Conservation (phyloP, 2,888 invertebrate genomes). For the Lithophane ornitopus region DNA sequence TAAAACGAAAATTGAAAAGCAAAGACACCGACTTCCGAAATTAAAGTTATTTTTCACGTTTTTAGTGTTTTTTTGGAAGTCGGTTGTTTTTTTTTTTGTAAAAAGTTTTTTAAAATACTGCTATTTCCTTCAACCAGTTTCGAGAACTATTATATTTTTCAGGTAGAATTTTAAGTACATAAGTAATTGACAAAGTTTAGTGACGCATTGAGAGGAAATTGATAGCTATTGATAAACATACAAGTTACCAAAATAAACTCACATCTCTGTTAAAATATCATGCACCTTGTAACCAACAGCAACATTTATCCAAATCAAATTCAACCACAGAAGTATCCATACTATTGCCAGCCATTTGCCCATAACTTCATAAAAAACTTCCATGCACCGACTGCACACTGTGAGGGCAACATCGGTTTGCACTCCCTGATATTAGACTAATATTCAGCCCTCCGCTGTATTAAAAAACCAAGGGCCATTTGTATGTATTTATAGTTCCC, state of each 20-base stretch:
- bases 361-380: slow-evolving; percentile 81
- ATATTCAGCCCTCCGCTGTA: slow-evolving; percentile 89
- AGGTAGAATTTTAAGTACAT: neutral
- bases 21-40: too few species aligned
- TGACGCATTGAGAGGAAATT: neutral
- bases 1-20: too few species aligned
- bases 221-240: neutral
- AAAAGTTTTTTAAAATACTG: neutral
- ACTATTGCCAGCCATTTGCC: slow-evolving; percentile 69
- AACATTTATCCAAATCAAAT: neutral
- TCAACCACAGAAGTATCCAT: slow-evolving; percentile 61
- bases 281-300: neutral
- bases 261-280: neutral
- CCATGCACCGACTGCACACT: slow-evolving; percentile 77
- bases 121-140: neutral
- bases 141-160: neutral
- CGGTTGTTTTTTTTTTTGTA: too few species aligned
- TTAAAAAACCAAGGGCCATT: slow-evolving; percentile 90
- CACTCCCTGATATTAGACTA: slow-evolving; percentile 89
- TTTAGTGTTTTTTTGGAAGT: too few species aligned
- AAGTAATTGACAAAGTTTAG: too few species aligned
- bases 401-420: slow-evolving; percentile 88
- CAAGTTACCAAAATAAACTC: neutral
- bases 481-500: slow-evolving; percentile 88
- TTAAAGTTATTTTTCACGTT: too few species aligned